phyloP scores from a whole-genome alignment of 1,140 invertebrate genomes.

The Eumaeus atala region DNA sequence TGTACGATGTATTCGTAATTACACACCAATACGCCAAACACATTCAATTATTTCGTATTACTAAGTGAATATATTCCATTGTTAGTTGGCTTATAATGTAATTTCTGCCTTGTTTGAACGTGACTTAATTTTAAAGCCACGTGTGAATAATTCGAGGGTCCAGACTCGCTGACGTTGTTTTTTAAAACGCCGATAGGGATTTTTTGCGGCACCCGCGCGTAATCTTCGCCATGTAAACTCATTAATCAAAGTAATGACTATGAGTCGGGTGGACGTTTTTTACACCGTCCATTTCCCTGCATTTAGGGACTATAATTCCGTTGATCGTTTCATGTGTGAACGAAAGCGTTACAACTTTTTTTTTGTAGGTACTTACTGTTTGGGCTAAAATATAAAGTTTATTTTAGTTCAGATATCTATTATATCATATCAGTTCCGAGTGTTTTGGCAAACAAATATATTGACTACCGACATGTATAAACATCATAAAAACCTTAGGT shows the following conservation, averaged over 20 bases:
- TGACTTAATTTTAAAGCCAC: constrained; percentile 2
- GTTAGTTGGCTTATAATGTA: no score
- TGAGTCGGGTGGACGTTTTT: not conserved
- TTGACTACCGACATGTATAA: no score
- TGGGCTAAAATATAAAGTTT: not conserved
- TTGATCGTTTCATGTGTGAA: constrained; percentile 6
- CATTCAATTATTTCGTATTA: no score
- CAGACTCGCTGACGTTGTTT: constrained; percentile 20
- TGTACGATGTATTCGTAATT: no score
- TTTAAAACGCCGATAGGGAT: constrained; percentile 19
- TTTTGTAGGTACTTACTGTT: not conserved
- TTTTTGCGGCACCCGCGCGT: constrained; percentile 22
- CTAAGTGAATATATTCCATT: no score
- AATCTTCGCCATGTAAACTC: constrained; percentile 22
- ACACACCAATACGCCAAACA: no score
- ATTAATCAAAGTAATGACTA: constrained; percentile 26
- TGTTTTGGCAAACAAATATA: no score
- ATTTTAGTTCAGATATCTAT: no score
- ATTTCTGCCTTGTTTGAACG: no score
- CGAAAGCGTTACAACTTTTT: not conserved
- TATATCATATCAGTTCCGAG: no score
- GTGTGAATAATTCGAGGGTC: constrained; percentile 18
- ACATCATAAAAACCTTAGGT: no score
- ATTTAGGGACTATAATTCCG: not conserved
- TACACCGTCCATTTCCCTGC: constrained; percentile 2